Base-by-base conservation (phyloP, 2,797 vertebrate genomes). In the Myotis daubentonii region DNA sequence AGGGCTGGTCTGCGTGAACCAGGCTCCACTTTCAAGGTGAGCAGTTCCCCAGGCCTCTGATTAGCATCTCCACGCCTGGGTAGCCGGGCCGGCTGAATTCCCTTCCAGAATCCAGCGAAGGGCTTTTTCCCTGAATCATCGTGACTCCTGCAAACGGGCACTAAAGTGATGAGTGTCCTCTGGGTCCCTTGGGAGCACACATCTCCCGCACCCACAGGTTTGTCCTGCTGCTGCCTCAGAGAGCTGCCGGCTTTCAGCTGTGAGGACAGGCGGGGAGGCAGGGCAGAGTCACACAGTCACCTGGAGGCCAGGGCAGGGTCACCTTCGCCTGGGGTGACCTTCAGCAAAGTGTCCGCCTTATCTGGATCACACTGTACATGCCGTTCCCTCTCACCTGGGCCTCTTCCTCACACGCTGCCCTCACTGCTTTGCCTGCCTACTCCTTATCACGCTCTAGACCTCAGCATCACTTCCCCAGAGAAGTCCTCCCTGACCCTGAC, bases 71-170 rank as follows among this genome's bases (percentile, higher is more conserved):
- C 60, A 44, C 3, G 36, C 85, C 13, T 25, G 76, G 41, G 38
- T 33, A 96, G 96, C 96, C 84, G 87, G 84, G 96, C 94, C 65
- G 38, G 89, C 91, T 8, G 7, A 92, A 93, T 95, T 95, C 90
- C 96, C 96, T 96, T 95, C 94, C 97, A 88, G 49, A 94, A 84
- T 95, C 93, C 94, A 78, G 90, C 16, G 5, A 83, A 90, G 36
- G 25, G 95, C 86, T 92, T 97, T 96, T 89, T 76, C 95, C 91
- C 95, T 97, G 95, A 97, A 92, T 96, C 96, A 96, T 82, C 36
- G 1, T 95, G 96, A 96, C 91, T 49, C 66, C 89, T 1, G 2
- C 76, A 87, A 60, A 86, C 28, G 13, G 57, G 41, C 51, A 20
- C 17, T 33, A 6, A 19, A 9, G 47, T 66, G 71, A 88, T 62